Percentiles rank a stretch among this genome's conserved stretches.
These are phyloP conservation scores for Pelodytes ibericus DNA, from an alignment of 2,797 vertebrate genomes.

Conservation along the genomic window DNA sequence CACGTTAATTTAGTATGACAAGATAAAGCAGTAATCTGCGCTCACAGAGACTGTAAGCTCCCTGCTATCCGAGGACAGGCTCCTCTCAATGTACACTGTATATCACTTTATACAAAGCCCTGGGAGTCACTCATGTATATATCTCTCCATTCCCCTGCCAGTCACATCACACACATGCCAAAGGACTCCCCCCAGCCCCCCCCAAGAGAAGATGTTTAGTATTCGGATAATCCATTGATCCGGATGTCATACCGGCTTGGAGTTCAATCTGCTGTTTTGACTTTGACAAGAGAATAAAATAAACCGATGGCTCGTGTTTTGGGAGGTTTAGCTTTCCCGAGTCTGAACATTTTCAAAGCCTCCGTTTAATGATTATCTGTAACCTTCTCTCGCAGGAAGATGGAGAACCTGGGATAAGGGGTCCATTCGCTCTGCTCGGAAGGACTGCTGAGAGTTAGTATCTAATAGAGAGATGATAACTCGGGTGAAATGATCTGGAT, in stretches of 20 bases:
- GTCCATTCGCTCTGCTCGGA: too few relatives aligned
- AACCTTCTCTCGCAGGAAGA: conserved; percentile 33
- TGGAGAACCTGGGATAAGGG: neutral
- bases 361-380: conserved; percentile 74
- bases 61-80: conserved; percentile 78
- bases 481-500: too few relatives aligned
- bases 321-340: conserved; percentile 71
- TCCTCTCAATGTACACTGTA: conserved; percentile 78
- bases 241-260: conserved; percentile 74
- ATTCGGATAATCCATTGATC: conserved; percentile 84
- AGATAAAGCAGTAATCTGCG: conserved; percentile 95
- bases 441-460: too few relatives aligned
- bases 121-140: conserved; percentile 78
- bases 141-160: conserved; percentile 71
- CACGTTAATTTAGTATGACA: conserved; percentile 95
- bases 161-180: conserved; percentile 70
- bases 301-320: conserved; percentile 74
- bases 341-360: conserved; percentile 74
- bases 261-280: conserved; percentile 76
- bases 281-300: conserved; percentile 76
- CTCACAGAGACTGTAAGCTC: conserved; percentile 77
- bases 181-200: conserved; percentile 27
- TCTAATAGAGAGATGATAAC: too few relatives aligned
- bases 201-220: conserved; percentile 72
- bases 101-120: conserved; percentile 84